Percentiles rank a stretch among this genome's conserved stretches.
These are phyloP conservation scores for Acleris cristana DNA, from an alignment of 2,888 invertebrate genomes.

Conservation along the genomic window DNA sequence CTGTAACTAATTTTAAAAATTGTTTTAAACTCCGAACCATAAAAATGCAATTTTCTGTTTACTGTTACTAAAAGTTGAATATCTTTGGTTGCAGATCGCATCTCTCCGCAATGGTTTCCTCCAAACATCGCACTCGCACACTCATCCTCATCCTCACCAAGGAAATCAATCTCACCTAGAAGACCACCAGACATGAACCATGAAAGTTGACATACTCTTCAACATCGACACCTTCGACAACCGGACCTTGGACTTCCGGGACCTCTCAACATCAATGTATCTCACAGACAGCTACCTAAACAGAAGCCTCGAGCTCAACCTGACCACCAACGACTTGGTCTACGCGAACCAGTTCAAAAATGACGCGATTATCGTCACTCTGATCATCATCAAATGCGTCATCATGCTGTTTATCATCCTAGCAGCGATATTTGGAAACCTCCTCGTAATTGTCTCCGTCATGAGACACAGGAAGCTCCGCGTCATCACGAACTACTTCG, in stretches of 20 bases:
- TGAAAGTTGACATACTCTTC: slow-evolving; percentile 66
- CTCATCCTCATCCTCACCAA: slow-evolving; percentile 51
- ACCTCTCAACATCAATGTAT: slow-evolving; percentile 77
- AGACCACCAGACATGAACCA: slow-evolving; percentile 60
- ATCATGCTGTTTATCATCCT: slow-evolving; percentile 95
- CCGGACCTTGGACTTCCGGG: slow-evolving; percentile 66
- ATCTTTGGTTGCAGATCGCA: slow-evolving; percentile 10
- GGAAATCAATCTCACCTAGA: slow-evolving; percentile 62
- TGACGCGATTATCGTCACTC: slow-evolving; percentile 81
- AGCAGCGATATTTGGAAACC: slow-evolving; percentile 94
- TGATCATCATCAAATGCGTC: slow-evolving; percentile 87
- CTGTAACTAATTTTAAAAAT: too few species aligned
- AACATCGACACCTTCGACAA: slow-evolving; percentile 58
- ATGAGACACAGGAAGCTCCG: slow-evolving; percentile 86
- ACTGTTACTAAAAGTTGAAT: neutral
- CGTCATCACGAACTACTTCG: slow-evolving; percentile 97
- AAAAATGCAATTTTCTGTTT: too few species aligned
- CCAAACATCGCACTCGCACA: slow-evolving; percentile 28
- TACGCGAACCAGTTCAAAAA: slow-evolving; percentile 70
- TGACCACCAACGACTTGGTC: slow-evolving; percentile 64
- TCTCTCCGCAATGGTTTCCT: slow-evolving; percentile 2
- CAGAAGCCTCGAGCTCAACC: slow-evolving; percentile 64
- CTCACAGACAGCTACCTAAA: slow-evolving; percentile 70
- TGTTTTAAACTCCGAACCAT: too few species aligned
- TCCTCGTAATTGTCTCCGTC: slow-evolving; percentile 94